These are phyloP conservation scores for Anabacerthia variegaticeps DNA, from an alignment of 2,797 vertebrate genomes.

Conservation along the genomic window DNA sequence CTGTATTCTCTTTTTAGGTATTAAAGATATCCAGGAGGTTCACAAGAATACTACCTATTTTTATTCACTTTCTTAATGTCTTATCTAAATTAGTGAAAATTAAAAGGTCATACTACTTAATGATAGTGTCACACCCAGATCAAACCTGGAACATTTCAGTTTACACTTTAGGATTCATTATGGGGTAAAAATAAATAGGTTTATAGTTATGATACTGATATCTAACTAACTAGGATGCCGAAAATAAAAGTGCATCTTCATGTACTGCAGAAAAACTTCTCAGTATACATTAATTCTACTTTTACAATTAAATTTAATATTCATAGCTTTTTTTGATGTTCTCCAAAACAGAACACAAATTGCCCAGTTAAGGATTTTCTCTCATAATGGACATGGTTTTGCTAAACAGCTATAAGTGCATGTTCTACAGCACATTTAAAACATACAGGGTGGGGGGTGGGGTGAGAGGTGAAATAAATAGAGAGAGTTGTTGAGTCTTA, in stretches of 20 bases:
- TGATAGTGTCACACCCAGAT: not conserved
- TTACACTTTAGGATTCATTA: not conserved
- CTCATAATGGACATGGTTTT: not conserved
- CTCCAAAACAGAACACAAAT: not conserved
- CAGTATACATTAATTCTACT: not conserved
- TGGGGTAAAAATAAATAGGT: not conserved
- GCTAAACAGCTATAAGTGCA: not conserved
- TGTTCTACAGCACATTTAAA: not conserved
- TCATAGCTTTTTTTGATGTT: not conserved
- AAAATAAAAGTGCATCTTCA: not conserved
- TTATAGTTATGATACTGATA: not conserved
- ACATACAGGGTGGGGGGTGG: rapidly evolving
- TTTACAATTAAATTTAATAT: not conserved
- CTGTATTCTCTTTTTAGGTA: not conserved
- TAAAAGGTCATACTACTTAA: not conserved
- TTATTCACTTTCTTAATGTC: not conserved
- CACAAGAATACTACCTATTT: not conserved
- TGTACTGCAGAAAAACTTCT: not conserved
- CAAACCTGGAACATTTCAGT: not conserved
- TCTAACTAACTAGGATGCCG: not conserved
- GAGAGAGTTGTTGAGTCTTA: slow-evolving; percentile 71
- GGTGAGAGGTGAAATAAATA: not conserved
- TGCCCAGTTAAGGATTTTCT: not conserved
- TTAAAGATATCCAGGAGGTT: not conserved
- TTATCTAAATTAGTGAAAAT: not conserved